Conservation (phyloP, 2,888 invertebrate genomes). For the Hylaea fasciaria region DNA sequence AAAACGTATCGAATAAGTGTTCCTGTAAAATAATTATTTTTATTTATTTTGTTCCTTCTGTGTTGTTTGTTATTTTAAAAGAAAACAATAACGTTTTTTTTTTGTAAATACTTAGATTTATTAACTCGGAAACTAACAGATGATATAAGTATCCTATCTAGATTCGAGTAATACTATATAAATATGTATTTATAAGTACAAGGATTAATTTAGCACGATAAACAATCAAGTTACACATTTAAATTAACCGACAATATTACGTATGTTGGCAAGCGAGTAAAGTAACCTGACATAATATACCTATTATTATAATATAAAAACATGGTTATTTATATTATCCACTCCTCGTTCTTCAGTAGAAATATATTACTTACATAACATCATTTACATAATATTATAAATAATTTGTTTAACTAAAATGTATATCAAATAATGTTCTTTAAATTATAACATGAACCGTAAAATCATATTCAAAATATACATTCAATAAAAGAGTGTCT, state of each 20-base stretch:
- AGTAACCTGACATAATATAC: constrained; percentile 16
- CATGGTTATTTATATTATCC: too few species aligned
- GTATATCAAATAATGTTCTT: too few species aligned
- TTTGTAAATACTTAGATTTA: constrained; percentile 84
- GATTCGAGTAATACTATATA: constrained; percentile 75
- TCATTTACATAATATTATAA: too few species aligned
- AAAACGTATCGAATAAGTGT: too few species aligned
- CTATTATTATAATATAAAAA: neutral
- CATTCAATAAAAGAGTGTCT: neutral
- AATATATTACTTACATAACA: too few species aligned
- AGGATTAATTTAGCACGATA: constrained; percentile 77
- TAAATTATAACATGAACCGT: too few species aligned
- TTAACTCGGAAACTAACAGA: constrained; percentile 84
- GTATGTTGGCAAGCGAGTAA: constrained; percentile 59
- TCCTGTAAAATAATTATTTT: too few species aligned
- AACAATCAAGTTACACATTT: constrained; percentile 19
- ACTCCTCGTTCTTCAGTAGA: too few species aligned
- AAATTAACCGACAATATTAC: constrained; percentile 25
- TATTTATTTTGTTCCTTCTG: too few species aligned
- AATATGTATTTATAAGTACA: constrained; percentile 80
- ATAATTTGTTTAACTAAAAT: too few species aligned
- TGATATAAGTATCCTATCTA: constrained; percentile 84
- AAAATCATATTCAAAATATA: too few species aligned
- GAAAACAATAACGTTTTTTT: constrained; percentile 58
- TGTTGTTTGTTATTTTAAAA: constrained; percentile 35